Base-by-base conservation (phyloP, 2,888 invertebrate species). In the Odontomyia ornata region DNA sequence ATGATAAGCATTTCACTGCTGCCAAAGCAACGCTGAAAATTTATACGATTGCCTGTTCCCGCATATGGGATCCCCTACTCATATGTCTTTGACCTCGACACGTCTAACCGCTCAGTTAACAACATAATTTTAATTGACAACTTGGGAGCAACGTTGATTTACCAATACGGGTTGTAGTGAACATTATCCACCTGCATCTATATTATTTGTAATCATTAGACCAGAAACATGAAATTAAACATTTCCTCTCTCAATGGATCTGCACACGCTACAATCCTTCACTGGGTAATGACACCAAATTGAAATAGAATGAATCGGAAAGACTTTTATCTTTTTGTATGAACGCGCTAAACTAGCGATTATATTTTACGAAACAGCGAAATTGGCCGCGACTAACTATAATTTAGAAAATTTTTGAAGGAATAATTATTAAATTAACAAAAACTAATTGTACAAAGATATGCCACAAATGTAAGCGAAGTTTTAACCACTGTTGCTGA, bases 211-310 rank as follows among this genome's bases (percentile, higher is more conserved):
- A 47, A 47, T 62, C 75, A 75, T 57, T 56, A 62, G 62, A 56
- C 75, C 75, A 75, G 43, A 75, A 75, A 75, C 75, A 18, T 62
- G 43, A 28, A 75, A 75, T 75, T 75, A 75, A 75, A 75, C 46
- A 75, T 75, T 75, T 62, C 75, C 75, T 75, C 69, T 52, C 15
- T 21, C 30, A 7, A 13, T 11, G 27, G n/a, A 36, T 30, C 36
- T 36, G 36, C 36, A 64, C 64, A 5, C n/a, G 64, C 30, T 13
- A 4, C 62, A 13, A 27, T n/a, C 11, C 62, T 52, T 13, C 52
- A 52, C 52, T 52, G 52, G n/a, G 13, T 13, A 52, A 52, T 18
- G 18, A 15, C 18, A 18, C 13, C 18, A 15, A 9, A 52, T 52
- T 52, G 52, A 15, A 52, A 52, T 18, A 4, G 52, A n/a, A 52